These are phyloP conservation scores for Myanophis thanlyinensis DNA, from an alignment of 2,113 vertebrate genomes.

Conservation along the genomic window DNA sequence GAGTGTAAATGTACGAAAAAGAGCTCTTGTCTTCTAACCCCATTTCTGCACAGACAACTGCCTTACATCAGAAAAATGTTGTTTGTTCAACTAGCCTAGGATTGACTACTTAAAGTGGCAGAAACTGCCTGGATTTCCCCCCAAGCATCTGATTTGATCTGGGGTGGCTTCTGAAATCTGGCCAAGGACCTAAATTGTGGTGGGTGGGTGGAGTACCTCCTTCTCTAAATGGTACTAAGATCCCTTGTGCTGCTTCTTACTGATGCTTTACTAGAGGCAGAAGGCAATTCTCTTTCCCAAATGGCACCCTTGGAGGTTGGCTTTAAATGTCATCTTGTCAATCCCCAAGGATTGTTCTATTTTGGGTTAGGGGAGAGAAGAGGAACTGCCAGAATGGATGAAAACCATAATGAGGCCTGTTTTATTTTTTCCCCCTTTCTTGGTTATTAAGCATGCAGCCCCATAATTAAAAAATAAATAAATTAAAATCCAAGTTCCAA, in stretches of 20 bases:
- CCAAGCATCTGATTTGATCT: neutral
- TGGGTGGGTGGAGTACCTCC: neutral
- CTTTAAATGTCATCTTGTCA: neutral
- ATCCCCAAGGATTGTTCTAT: neutral
- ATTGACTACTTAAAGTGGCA: neutral
- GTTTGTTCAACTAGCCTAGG: neutral
- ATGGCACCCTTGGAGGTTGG: neutral
- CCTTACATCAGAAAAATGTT: neutral
- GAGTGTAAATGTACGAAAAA: neutral
- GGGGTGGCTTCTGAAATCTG: neutral
- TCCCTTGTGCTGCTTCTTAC: neutral
- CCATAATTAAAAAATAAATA: neutral
- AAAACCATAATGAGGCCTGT: neutral
- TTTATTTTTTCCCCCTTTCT: neutral
- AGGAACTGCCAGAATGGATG: neutral
- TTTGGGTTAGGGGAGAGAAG: neutral
- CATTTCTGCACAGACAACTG: neutral
- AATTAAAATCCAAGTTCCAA: neutral
- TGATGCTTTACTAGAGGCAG: neutral
- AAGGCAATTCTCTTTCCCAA: neutral
- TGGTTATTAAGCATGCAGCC: neutral
- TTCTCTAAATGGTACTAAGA: neutral
- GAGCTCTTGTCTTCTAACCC: rapidly evolving
- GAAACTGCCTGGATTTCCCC: neutral
- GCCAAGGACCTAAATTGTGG: neutral